Conservation (phyloP, 2,888 invertebrate species). For the Erebia aethiops region DNA sequence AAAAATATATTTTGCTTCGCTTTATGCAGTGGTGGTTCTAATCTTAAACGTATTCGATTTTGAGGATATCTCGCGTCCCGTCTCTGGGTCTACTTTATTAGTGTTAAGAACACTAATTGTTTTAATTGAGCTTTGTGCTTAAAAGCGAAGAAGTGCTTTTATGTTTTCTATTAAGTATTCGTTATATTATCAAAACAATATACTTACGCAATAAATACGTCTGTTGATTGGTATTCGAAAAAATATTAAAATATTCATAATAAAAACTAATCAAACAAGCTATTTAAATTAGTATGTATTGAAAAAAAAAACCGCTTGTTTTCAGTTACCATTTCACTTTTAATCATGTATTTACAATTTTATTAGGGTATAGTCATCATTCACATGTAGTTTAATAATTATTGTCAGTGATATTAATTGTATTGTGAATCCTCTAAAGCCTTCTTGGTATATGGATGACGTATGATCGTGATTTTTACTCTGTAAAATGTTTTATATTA, state of each 20-base stretch:
- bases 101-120: slow-evolving; percentile 20
- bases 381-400: slow-evolving; percentile 46
- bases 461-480: slow-evolving; percentile 16
- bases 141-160: slow-evolving; percentile 22
- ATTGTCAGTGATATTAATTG: slow-evolving; percentile 71
- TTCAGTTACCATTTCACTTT: slow-evolving; percentile 70
- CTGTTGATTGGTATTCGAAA: neutral
- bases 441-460: slow-evolving; percentile 17
- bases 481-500: neutral
- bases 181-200: slow-evolving; percentile 1
- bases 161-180: slow-evolving; percentile 24
- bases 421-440: slow-evolving; percentile 52
- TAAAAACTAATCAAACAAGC: neutral
- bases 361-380: slow-evolving; percentile 19
- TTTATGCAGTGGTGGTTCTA: neutral
- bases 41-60: neutral
- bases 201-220: neutral
- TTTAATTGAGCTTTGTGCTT: slow-evolving; percentile 22
- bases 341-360: slow-evolving; percentile 47
- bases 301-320: too few relatives aligned
- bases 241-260: neutral
- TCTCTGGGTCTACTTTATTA: slow-evolving; percentile 8
- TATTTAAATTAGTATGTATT: too few relatives aligned
- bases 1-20: neutral
- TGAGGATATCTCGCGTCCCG: neutral